A percentile compares a stretch with the other conserved stretches of the same genome.
Conservation (phyloP, 2,113 vertebrate species). For the Entosphenus tridentatus region DNA sequence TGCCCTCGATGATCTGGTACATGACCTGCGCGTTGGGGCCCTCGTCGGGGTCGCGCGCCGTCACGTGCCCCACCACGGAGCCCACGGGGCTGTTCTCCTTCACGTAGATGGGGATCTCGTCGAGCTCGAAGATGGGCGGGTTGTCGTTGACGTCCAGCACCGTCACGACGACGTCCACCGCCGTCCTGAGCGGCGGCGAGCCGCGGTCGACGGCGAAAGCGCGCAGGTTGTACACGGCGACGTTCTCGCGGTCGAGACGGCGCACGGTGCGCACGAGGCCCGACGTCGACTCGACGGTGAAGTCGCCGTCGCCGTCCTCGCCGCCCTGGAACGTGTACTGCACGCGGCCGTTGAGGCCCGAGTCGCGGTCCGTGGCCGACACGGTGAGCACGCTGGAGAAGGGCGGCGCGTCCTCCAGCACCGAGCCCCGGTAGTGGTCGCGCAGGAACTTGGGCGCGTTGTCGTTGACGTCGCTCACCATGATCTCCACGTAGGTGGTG, state of each 20-base stretch:
- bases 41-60: constrained; percentile 69
- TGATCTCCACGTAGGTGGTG: constrained; percentile 88
- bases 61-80: constrained; percentile 83
- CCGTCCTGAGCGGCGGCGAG: constrained; percentile 55
- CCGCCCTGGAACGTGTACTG: constrained; percentile 97
- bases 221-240: constrained; percentile 72
- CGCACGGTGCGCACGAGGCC: constrained; percentile 79
- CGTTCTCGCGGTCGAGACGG: constrained; percentile 58
- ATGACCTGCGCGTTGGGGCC: constrained; percentile 86
- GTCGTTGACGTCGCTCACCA: constrained; percentile 93
- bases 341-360: constrained; percentile 69
- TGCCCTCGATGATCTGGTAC: constrained; percentile 97
- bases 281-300: constrained; percentile 88
- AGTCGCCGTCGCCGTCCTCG: constrained; percentile 86
- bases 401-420: constrained; percentile 72
- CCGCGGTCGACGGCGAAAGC: constrained; percentile 81
- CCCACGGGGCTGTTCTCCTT: constrained; percentile 92
- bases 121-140: constrained; percentile 67
- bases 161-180: constrained; percentile 69
- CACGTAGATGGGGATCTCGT: constrained; percentile 78
- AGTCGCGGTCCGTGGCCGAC: constrained; percentile 78
- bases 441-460: constrained; percentile 78
- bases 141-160: constrained; percentile 93
- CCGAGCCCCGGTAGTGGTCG: constrained; percentile 64
- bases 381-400: constrained; percentile 90